Evolutionary conservation across 2,888 invertebrate species (phyloP).

Genomic region (Shargacucullia verbasci): DNA sequence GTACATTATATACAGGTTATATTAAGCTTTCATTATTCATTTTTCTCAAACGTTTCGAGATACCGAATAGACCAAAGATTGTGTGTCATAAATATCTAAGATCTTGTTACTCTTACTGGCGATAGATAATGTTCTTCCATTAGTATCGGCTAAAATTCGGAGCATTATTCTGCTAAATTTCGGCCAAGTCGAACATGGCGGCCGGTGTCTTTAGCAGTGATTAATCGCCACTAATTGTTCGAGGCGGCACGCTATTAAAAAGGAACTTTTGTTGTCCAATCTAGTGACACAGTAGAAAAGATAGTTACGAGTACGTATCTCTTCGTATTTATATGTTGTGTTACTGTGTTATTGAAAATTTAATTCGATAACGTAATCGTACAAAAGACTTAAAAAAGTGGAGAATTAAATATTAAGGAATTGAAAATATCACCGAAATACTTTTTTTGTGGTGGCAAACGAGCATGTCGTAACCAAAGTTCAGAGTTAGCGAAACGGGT

Average conservation of each 20-base stretch:
- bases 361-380: too few relatives aligned
- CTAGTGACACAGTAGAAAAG: slow-evolving; percentile 18
- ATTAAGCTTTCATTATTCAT: too few relatives aligned
- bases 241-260: slow-evolving; percentile 40
- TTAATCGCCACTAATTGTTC: slow-evolving; percentile 47
- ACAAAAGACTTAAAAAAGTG: too few relatives aligned
- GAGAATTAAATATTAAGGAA: too few relatives aligned
- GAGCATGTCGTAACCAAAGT: neutral
- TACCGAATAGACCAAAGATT: neutral
- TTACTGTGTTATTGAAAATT: too few relatives aligned
- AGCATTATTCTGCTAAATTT: slow-evolving; percentile 26
- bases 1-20: too few relatives aligned
- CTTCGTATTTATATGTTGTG: too few relatives aligned
- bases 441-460: too few relatives aligned
- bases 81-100: slow-evolving; percentile 29
- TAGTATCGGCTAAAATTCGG: slow-evolving; percentile 23
- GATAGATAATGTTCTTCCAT: slow-evolving; percentile 20
- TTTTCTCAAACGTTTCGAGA: too few relatives aligned
- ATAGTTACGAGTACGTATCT: too few relatives aligned
- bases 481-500: slow-evolving; percentile 26
- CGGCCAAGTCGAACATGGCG: slow-evolving; percentile 18
- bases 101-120: slow-evolving; percentile 30
- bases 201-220: slow-evolving; percentile 43
- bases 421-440: neutral
- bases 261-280: slow-evolving; percentile 37